Evolutionary conservation across 2,888 invertebrate species (phyloP), one percentile per base, ranked within the genome.

Genomic region (Epirrhoe alternata): DNA sequence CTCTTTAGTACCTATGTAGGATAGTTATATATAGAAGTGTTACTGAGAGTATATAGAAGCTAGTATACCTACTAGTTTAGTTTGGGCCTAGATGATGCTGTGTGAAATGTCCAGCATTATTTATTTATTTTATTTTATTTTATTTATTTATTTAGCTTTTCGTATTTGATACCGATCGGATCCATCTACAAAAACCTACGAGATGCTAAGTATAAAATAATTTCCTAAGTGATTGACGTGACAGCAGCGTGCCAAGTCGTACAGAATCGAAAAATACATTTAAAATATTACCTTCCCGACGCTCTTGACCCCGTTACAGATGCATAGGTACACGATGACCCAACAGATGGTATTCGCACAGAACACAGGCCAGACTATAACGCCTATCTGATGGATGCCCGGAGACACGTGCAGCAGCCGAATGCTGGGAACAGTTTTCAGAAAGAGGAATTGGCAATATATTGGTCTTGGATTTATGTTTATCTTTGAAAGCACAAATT

Each of bases 271-370:
- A 58, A 68, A 74, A 75, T 74, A 73, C 66, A 68, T 72, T 53
- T 61, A 71, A 57, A 71, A 45, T 61, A 42, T 82, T 76, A 96
- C 97, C 94, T 97, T 97, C 81, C 97, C 97, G 33, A 97, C 96
- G 86, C 97, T 96, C 89, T 97, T 96, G 69, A 98, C 97, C 56
- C 98, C 98, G 76, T 97, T 96, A 88, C 96, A 96, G 71, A 98
- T 96, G 86, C 98, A 98, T 59, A 97, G 89, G 86, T 97, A 98
- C 12, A 97, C 95, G 57, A 97, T 86, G 10, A 96, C 80, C 98
- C 98, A 98, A 49, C 96, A 95, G 24, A 97, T 86, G 0, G 96
- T 80, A 65, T 98, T 95, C 77, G 96, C 96, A 68, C 95, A 86
- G 55, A 97, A 96, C 55, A 98, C 89, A 0, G 96, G 96, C 96